Conservation (phyloP, 2,113 vertebrate genomes). For the Cricetomys ansorgei region DNA sequence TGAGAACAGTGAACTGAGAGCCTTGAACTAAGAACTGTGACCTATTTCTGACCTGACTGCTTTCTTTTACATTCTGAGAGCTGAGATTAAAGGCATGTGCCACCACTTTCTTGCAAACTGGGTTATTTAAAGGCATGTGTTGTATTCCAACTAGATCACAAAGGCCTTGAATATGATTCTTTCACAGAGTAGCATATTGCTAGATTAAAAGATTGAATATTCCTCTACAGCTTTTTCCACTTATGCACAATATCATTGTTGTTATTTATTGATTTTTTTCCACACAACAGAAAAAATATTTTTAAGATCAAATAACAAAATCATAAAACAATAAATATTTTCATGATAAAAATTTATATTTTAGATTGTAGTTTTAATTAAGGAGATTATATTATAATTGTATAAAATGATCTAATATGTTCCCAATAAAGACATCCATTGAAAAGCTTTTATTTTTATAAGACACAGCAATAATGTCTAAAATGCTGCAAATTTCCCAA, state of each 20-base stretch:
- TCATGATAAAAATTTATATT: background rate
- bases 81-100: too few relatives aligned
- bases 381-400: background rate
- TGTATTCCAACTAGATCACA: too few relatives aligned
- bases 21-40: too few relatives aligned
- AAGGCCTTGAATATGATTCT: too few relatives aligned
- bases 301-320: constrained; percentile 9
- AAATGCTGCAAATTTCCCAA: background rate
- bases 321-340: background rate
- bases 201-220: too few relatives aligned
- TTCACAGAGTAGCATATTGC: too few relatives aligned
- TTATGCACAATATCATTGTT: background rate
- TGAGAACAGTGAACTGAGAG: too few relatives aligned
- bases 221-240: too few relatives aligned
- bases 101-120: too few relatives aligned
- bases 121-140: too few relatives aligned
- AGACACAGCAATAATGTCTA: constrained; percentile 20
- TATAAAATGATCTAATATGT: constrained; percentile 4
- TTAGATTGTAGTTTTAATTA: background rate
- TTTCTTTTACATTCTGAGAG: too few relatives aligned
- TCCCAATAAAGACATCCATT: background rate
- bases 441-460: constrained; percentile 56
- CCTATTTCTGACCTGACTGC: too few relatives aligned
- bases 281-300: background rate
- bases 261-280: constrained; percentile 4